Evolutionary conservation across 1,140 invertebrate species (phyloP).

Genomic region (Stegodyphus dumicola): DNA sequence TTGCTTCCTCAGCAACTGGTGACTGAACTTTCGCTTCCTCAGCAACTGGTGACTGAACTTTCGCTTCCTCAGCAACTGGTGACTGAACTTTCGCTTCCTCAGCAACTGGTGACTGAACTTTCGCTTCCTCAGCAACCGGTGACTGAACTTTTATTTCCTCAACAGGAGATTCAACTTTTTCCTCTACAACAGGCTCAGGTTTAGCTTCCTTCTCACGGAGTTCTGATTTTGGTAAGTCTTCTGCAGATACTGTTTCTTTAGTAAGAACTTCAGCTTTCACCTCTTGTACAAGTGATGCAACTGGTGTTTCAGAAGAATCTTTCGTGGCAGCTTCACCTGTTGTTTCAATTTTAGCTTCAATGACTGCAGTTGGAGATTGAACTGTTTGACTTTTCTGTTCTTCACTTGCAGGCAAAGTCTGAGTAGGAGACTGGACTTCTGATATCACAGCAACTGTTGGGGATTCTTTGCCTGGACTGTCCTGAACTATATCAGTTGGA

Average conservation of each 20-base stretch:
- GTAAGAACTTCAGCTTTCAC: neutral
- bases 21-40: neutral
- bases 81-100: neutral
- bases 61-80: neutral
- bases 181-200: constrained; percentile 10
- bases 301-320: constrained; percentile 6
- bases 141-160: neutral
- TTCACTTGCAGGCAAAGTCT: constrained; percentile 27
- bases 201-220: neutral
- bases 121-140: neutral
- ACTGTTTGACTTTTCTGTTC: constrained; percentile 22
- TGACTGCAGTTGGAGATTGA: constrained; percentile 20
- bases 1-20: neutral
- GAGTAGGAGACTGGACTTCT: constrained; percentile 46
- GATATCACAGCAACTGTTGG: constrained; percentile 46
- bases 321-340: neutral
- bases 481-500: constrained; percentile 53
- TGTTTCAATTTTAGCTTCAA: constrained; percentile 38
- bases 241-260: neutral
- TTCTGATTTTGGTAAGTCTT: neutral
- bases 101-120: neutral
- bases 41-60: too few species aligned
- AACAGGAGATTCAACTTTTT: neutral
- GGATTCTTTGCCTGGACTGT: constrained; percentile 49
- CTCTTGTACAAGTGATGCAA: neutral